Percentiles rank a stretch among this genome's conserved stretches.
These are phyloP conservation scores for Dicrostonyx torquatus DNA, from an alignment of 2,797 vertebrate species.

Conservation along the genomic window DNA sequence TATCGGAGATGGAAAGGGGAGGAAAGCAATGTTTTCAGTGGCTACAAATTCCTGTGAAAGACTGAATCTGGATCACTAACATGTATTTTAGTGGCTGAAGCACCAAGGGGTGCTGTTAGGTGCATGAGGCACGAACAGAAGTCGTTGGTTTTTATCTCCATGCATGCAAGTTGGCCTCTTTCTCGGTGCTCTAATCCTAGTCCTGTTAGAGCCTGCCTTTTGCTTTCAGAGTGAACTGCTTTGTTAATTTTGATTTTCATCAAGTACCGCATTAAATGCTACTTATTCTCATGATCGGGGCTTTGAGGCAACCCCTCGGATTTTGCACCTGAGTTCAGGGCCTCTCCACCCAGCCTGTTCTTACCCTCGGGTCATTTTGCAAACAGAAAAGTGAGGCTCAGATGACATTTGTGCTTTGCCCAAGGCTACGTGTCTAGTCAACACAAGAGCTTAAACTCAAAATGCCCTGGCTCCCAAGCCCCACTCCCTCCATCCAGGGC, in stretches of 20 bases:
- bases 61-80: neutral
- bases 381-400: conserved; percentile 22
- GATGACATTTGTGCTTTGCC: neutral
- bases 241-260: neutral
- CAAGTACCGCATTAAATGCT: neutral
- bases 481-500: neutral
- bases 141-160: neutral
- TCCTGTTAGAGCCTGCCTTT: neutral
- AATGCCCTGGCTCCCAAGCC: neutral
- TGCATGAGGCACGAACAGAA: neutral
- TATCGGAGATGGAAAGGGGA: neutral
- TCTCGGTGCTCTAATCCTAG: neutral
- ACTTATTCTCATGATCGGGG: neutral
- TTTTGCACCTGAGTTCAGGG: neutral
- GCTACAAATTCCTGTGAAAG: neutral
- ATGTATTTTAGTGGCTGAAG: neutral
- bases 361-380: neutral
- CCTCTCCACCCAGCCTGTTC: neutral
- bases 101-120: neutral
- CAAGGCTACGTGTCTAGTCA: neutral
- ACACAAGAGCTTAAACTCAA: conserved; percentile 37
- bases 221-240: neutral
- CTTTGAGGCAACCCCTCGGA: neutral
- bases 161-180: neutral
- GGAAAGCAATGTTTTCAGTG: neutral